Evolutionary conservation across 2,113 vertebrate species (phyloP), one percentile per base, ranked within the genome.

Genomic region (Cepphus grylle): DNA sequence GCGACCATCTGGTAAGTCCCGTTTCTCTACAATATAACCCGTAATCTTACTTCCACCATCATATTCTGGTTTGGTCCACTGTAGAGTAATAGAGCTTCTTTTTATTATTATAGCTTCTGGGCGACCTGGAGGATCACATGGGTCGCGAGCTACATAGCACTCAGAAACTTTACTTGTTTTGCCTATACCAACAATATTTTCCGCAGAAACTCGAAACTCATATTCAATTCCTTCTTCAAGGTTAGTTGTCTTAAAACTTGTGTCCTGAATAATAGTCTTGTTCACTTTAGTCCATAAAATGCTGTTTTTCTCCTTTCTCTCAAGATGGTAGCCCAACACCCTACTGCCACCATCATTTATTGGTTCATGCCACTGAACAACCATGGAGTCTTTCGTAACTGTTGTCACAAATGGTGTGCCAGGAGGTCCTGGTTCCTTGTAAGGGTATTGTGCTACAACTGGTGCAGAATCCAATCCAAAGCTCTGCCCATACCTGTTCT

Each of bases 221-320:
- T 99, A 99, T 97, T 99, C 99, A 87, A 99, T 97, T 93, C 99
- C 98, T 97, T 99, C 99, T 95, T 99, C 99, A 72, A 99, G 98
- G 66, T 99, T 99, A 76, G 98, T 85, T 76, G 98, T 99, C 97
- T 99, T 99, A 96, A 99, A 99, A 78, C 43, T 97, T 22, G 99
- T 99, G 52, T 99, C 99, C 50, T 99, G 98, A 97, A 99, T 99
- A 89, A 99, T 98, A 58, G 98, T 99, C 97, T 99, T 99, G 97
- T 99, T 99, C 69, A 99, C 98, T 97, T 99, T 99, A 93, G 99
- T 97, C 99, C 99, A 99, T 16, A 99, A 97, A 96, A 99, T 99
- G 84, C 99, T 99, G 84, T 99, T 99, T 97, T 99, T 99, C 97
- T 99, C 99, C 95, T 99, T 99, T 86, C 98, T 98, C 95, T 99